Base-by-base conservation (phyloP, 2,888 invertebrate species). In the Eubasilissa splendida region DNA sequence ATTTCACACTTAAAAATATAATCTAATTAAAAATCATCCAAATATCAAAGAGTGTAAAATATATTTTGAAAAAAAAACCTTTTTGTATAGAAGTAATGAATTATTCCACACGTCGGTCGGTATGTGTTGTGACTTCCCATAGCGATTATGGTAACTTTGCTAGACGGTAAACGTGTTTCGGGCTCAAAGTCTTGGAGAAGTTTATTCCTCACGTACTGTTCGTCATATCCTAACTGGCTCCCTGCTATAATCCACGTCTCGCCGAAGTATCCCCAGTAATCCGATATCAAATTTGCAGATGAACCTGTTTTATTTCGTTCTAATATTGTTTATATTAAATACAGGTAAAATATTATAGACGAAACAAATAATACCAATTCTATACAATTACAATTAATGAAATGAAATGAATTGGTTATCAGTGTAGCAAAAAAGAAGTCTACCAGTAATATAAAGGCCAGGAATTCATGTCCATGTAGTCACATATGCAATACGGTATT, bases 181-280 rank as follows among this genome's bases (percentile, higher is more conserved):
- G 68, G 68, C 71, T 63, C 76, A 22, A 76, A 79, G 82, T 80
- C 82, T 42, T 71, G 63, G 14, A 42, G 50, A 59, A 75, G 76
- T 76, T 80, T 76, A 70, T 70, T 70, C 75, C 60, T 80, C 82
- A 78, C 82, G 79, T 79, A 74, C 68, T 53, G 82, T 73, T 60
- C 80, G 73, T 82, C 78, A 79, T 81, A 81, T 78, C 77, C 56
- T 58, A 65, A 66, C 73, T 65, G 54, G 63, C 74, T 77, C 50
- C 60, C 53, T 9, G 63, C n/a, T 70, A 75, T 82, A 71, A 82
- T 76, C 79, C 81, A 63, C 63, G 71, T 58, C n/a, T 50, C 68
- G 54, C 66, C 42, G 22, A 70, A 73, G 68, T 54, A 60, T 76
- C 63, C 73, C 14, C 56, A 71, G 71, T 79, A 73, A 83, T 77